Base-by-base conservation (phyloP, 2,888 invertebrate species). In the Tiliacea aurago region DNA sequence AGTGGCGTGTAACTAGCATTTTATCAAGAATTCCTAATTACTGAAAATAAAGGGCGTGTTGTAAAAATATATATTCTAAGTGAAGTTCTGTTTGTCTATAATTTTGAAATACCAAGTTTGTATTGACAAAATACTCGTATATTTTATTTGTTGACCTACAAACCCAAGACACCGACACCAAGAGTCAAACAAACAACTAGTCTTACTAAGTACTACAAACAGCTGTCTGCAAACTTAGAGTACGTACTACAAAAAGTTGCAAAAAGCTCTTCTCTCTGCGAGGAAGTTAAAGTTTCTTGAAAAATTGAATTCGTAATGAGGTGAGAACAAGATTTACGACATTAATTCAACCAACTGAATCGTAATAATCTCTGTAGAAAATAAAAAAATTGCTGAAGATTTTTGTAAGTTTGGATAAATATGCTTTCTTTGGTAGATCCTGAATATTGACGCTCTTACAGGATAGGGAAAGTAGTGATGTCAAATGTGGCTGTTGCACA, bases 251-350 rank as follows among this genome's bases (percentile, higher is more conserved):
- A 78, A 78, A 76, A 78, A 76, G 72, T 78, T 55, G 33, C 33
- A 55, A 77, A 55, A 78, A 78, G 59, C 56, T 76, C 45, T 63
- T 9, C 47, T 23, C 58, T 45, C 45, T 13, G 28, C 62, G 28
- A 43, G 43, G 71, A 80, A 61, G 62, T 80, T 62, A 66, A 76
- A 79, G 80, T 79, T 79, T 66, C 51, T 23, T 66, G 76, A 80
- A 80, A 74, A 80, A 80, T 80, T 79, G 76, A 65, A 79, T 80
- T 53, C 80, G 43, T 78, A 80, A 78, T 55, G 49, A 78, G 73
- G 78, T 74, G 68, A 55, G 74, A 80, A 78, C 49, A 72, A 78
- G 76, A 78, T 65, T 78, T 78, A 78, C 33, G 43, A 65, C 72
- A 61, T 77, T 76, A 71, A 78, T 77, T 77, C 64, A 61, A 72